Evolutionary conservation across 2,113 vertebrate species (phyloP).

Genomic region (Mola mola): DNA sequence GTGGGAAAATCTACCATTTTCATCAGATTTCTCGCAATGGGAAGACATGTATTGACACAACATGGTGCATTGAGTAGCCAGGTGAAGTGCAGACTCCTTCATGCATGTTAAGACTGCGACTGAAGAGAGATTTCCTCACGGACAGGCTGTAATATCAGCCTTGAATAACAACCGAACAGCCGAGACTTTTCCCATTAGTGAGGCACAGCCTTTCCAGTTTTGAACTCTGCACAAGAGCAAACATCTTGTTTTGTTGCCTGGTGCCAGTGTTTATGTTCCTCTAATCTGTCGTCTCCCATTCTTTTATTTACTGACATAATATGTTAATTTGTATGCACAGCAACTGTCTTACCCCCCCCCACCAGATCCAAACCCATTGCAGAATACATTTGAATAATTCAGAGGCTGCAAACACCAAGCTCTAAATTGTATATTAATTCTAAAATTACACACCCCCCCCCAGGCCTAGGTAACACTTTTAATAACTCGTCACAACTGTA

Average conservation of each 20-base stretch:
- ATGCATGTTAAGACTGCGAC: constrained; percentile 1
- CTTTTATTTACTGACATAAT: constrained; percentile 55
- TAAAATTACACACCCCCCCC: constrained; percentile 69
- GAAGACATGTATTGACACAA: neutral
- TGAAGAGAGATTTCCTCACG: constrained; percentile 20
- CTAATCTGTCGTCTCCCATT: constrained; percentile 53
- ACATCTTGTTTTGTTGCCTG: constrained; percentile 60
- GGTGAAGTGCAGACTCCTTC: neutral
- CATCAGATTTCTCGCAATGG: constrained; percentile 4
- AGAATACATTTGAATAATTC: constrained; percentile 74
- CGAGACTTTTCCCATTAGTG: constrained; percentile 17
- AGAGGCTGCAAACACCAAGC: constrained; percentile 66
- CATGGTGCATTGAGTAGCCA: neutral
- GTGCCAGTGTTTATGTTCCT: constrained; percentile 54
- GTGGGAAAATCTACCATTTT: neutral
- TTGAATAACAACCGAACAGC: constrained; percentile 13
- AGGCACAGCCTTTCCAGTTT: constrained; percentile 18
- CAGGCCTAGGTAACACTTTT: constrained; percentile 67
- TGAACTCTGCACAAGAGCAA: constrained; percentile 45
- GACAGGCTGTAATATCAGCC: constrained; percentile 7
- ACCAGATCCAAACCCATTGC: constrained; percentile 50
- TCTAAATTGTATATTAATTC: constrained; percentile 81
- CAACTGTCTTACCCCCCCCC: constrained; percentile 29
- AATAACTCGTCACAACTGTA: constrained; percentile 70
- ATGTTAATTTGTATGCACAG: constrained; percentile 70